Conservation (phyloP, 2,797 vertebrate genomes). For the Xiphorhynchus erythropygius region DNA sequence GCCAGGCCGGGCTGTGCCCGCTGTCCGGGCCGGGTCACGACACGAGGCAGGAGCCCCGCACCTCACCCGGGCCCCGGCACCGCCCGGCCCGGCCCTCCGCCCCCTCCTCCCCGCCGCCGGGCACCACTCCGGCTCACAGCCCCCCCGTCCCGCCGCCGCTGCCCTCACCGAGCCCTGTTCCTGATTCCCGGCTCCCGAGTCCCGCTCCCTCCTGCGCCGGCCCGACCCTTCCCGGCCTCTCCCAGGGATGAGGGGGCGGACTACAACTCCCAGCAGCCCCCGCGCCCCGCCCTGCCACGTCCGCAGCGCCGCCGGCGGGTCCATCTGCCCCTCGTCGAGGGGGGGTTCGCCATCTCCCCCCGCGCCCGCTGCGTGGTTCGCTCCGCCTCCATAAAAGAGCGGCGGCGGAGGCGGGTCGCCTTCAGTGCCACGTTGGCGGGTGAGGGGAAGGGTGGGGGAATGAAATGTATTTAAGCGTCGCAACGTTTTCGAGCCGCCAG, state of each 20-base stretch:
- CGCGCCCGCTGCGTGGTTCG: neutral
- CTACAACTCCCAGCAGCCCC: neutral
- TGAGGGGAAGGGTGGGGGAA: rapidly evolving
- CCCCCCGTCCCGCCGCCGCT: neutral
- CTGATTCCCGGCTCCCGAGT: too few species aligned
- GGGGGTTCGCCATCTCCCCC: rapidly evolving
- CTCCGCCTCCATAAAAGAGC: rapidly evolving
- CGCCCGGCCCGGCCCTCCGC: neutral
- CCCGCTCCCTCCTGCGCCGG: too few species aligned
- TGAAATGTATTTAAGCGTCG: rapidly evolving
- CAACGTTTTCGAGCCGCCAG: rapidly evolving
- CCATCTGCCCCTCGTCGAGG: neutral
- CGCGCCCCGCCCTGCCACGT: neutral
- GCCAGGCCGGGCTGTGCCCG: neutral
- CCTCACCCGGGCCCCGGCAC: neutral
- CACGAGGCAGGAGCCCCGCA: neutral
- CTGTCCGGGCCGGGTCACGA: neutral
- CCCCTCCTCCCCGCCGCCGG: neutral
- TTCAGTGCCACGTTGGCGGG: neutral
- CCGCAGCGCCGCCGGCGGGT: neutral
- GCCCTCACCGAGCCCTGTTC: neutral
- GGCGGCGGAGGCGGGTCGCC: rapidly evolving
- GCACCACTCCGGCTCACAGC: neutral
- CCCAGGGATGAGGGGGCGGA: neutral
- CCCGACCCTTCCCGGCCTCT: neutral